A percentile compares a stretch with the other conserved stretches of the same genome.
phyloP scores from a whole-genome alignment of 2,113 vertebrate species.

The Trachemys scripta region DNA sequence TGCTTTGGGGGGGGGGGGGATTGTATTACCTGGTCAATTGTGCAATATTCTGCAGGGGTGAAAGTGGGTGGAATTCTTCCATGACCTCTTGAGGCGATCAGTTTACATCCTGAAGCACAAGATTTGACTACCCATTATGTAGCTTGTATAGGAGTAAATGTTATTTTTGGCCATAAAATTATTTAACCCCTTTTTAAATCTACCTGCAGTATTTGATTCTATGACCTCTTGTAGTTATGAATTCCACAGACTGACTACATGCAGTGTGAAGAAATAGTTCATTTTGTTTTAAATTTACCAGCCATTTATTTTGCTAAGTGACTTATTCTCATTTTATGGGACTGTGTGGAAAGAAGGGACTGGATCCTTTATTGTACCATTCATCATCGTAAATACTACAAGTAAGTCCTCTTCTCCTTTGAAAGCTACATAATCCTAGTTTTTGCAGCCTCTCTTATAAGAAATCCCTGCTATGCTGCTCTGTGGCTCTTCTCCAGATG shows the following conservation, averaged over 20 bases:
- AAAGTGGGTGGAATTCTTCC: conserved; percentile 41
- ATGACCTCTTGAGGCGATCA: background rate
- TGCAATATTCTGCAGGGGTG: background rate
- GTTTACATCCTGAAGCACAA: conserved; percentile 60
- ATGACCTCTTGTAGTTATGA: conserved; percentile 48
- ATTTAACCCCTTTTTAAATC: background rate
- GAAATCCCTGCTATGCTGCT: background rate
- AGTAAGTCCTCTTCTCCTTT: background rate
- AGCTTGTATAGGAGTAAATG: conserved; percentile 20
- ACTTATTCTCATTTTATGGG: background rate
- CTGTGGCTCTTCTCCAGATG: background rate
- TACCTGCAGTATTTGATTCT: conserved; percentile 27
- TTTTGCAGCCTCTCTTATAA: background rate
- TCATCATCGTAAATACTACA: background rate
- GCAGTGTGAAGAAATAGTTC: conserved; percentile 62
- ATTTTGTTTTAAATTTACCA: conserved; percentile 41
- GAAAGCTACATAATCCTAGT: background rate
- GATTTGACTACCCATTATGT: conserved; percentile 34
- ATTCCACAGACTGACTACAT: conserved; percentile 8
- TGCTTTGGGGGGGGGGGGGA: background rate
- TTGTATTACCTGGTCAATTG: background rate
- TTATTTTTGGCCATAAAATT: conserved; percentile 64
- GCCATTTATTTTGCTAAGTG: background rate
- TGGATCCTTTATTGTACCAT: background rate
- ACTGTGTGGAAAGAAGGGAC: background rate